phyloP scores from a whole-genome alignment of 2,888 invertebrate species.

The Hoplodrina blanda region DNA sequence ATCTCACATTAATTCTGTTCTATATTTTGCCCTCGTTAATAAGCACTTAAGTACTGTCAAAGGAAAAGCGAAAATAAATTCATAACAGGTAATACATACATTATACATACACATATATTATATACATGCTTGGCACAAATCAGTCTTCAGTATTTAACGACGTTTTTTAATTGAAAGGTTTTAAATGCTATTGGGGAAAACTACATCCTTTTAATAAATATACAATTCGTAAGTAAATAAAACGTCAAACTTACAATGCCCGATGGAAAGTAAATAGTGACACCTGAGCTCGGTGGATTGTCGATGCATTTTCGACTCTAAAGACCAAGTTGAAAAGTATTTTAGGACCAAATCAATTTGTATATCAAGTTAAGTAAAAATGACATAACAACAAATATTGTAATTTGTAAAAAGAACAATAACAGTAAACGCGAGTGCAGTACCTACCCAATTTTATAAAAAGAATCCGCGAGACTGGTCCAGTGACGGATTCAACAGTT shows the following conservation, averaged over 20 bases:
- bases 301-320: conserved; percentile 17
- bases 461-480: conserved; percentile 62
- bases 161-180: neutral
- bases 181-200: neutral
- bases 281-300: conserved; percentile 16
- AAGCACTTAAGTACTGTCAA: conserved; percentile 40
- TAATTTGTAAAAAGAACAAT: conserved; percentile 28
- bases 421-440: conserved; percentile 36
- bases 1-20: conserved; percentile 11
- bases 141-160: neutral
- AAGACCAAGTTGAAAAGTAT: conserved; percentile 2
- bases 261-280: conserved; percentile 18
- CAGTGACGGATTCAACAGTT: conserved; percentile 82
- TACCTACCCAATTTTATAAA: conserved; percentile 69
- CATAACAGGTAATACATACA: conserved; percentile 11
- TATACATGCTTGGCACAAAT: neutral
- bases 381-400: neutral
- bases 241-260: neutral
- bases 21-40: conserved; percentile 19
- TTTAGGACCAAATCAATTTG: neutral
- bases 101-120: conserved; percentile 15
- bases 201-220: neutral
- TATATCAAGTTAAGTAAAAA: neutral
- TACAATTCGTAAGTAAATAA: no score
- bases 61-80: conserved; percentile 19